Conservation (phyloP, 2,113 vertebrate genomes). For the Protomyctophum bolini region DNA sequence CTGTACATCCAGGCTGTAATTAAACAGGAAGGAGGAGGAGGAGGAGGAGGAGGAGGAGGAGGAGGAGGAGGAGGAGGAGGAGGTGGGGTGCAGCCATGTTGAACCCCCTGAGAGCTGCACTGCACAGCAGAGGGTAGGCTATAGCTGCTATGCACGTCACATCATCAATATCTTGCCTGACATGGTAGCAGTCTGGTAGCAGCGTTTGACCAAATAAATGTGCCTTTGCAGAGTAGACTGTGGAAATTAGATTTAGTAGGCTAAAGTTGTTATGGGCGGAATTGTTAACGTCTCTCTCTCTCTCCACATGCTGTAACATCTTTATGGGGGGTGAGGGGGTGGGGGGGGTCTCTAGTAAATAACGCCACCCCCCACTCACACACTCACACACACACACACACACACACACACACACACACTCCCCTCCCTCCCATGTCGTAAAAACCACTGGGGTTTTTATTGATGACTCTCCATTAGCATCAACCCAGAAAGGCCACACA, state of each 20-base stretch:
- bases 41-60: constrained; percentile 6
- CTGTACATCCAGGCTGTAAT: constrained; percentile 68
- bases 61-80: no score
- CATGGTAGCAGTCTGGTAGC: constrained; percentile 16
- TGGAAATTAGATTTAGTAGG: neutral
- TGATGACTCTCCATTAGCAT: constrained; percentile 73
- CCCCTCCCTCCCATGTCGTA: constrained; percentile 50
- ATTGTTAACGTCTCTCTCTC: constrained; percentile 13
- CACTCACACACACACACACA: constrained; percentile 27
- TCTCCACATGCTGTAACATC: constrained; percentile 29
- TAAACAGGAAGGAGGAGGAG: constrained; percentile 70
- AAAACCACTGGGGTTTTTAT: constrained; percentile 62
- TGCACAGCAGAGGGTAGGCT: constrained; percentile 47
- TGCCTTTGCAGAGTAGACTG: neutral
- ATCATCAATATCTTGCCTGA: constrained; percentile 17
- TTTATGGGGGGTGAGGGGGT: neutral
- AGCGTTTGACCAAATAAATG: constrained; percentile 4
- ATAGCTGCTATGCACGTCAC: neutral
- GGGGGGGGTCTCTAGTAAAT: constrained; percentile 46
- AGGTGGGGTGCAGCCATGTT: constrained; percentile 58
- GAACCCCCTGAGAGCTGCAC: constrained; percentile 43
- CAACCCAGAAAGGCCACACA: constrained; percentile 67
- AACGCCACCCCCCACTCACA: constrained; percentile 34
- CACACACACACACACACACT: constrained; percentile 26
- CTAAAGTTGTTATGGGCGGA: constrained; percentile 21